Conservation (phyloP, 2,797 vertebrate genomes). For the Characodon lateralis region DNA sequence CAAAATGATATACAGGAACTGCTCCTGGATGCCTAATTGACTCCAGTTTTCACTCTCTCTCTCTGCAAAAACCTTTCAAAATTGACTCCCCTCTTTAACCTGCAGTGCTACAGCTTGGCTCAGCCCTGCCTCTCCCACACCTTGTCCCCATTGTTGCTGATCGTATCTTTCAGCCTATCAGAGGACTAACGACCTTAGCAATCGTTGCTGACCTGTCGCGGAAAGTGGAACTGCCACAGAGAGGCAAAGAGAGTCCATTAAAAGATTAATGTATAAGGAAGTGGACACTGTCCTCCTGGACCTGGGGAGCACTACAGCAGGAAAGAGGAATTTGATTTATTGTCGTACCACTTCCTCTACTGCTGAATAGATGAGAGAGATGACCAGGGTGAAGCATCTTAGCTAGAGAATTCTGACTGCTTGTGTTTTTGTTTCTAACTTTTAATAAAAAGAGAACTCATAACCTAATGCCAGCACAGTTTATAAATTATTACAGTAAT, state of each 20-base stretch:
- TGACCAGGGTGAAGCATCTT: slow-evolving; percentile 43
- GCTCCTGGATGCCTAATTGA: slow-evolving; percentile 27
- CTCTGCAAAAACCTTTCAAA: slow-evolving; percentile 48
- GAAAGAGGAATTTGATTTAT: slow-evolving; percentile 78
- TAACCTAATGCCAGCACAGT: background rate
- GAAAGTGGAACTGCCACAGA: slow-evolving; percentile 73
- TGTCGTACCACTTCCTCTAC: slow-evolving; percentile 33
- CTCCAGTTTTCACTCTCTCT: slow-evolving; percentile 13
- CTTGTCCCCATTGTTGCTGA: slow-evolving; percentile 75
- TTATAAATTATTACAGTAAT: slow-evolving; percentile 23
- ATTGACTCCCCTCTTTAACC: slow-evolving; percentile 52
- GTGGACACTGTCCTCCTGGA: slow-evolving; percentile 80
- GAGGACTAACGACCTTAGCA: slow-evolving; percentile 79
- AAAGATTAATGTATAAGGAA: slow-evolving; percentile 84
- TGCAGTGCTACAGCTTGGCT: slow-evolving; percentile 55
- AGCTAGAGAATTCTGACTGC: slow-evolving; percentile 44
- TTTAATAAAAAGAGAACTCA: slow-evolving; percentile 9
- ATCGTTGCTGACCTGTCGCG: slow-evolving; percentile 74
- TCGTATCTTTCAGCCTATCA: slow-evolving; percentile 79
- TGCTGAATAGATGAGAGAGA: slow-evolving; percentile 71
- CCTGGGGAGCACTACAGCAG: slow-evolving; percentile 73
- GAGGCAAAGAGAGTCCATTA: slow-evolving; percentile 80
- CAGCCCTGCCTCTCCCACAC: slow-evolving; percentile 60
- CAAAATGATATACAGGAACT: background rate
- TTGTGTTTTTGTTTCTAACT: slow-evolving; percentile 34